A percentile compares a stretch with the other conserved stretches of the same genome.
phyloP scores from a whole-genome alignment of 1,140 invertebrate species.

The Homalodisca vitripennis region DNA sequence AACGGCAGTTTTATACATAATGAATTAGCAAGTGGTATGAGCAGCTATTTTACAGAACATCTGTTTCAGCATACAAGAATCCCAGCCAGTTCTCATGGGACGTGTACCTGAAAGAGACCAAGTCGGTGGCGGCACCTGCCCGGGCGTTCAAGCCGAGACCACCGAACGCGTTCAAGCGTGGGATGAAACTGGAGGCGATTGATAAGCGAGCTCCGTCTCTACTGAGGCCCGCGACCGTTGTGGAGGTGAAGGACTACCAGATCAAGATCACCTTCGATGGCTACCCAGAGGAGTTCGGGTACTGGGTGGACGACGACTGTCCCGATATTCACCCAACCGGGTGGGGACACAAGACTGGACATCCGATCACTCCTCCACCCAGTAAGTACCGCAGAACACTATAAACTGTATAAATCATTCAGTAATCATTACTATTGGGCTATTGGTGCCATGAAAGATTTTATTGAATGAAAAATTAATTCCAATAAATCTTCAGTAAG shows the following conservation, averaged over 20 bases:
- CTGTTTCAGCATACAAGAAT: conserved; percentile 65
- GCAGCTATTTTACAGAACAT: too few species aligned
- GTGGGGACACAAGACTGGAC: conserved; percentile 86
- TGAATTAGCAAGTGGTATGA: too few species aligned
- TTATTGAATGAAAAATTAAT: too few species aligned
- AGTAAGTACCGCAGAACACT: too few species aligned
- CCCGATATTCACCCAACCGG: conserved; percentile 88
- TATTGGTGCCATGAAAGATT: too few species aligned
- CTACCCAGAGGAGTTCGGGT: conserved; percentile 82
- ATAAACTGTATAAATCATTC: too few species aligned
- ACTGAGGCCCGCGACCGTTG: conserved; percentile 83
- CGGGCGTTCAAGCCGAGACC: conserved; percentile 78
- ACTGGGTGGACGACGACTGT: conserved; percentile 89
- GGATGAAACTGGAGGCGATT: conserved; percentile 77
- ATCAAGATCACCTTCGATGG: conserved; percentile 89
- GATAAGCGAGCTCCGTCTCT: conserved; percentile 81
- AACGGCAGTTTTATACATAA: too few species aligned
- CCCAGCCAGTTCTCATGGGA: conserved; percentile 80
- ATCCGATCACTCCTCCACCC: conserved; percentile 79
- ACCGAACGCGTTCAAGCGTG: conserved; percentile 76
- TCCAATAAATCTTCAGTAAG: too few species aligned
- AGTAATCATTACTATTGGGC: too few species aligned
- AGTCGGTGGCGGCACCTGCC: conserved; percentile 73
- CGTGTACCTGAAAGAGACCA: conserved; percentile 75
- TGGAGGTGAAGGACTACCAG: conserved; percentile 71